Evolutionary conservation across 2,797 vertebrate genomes (phyloP).

Genomic region (Percopsis omiscomaycus): DNA sequence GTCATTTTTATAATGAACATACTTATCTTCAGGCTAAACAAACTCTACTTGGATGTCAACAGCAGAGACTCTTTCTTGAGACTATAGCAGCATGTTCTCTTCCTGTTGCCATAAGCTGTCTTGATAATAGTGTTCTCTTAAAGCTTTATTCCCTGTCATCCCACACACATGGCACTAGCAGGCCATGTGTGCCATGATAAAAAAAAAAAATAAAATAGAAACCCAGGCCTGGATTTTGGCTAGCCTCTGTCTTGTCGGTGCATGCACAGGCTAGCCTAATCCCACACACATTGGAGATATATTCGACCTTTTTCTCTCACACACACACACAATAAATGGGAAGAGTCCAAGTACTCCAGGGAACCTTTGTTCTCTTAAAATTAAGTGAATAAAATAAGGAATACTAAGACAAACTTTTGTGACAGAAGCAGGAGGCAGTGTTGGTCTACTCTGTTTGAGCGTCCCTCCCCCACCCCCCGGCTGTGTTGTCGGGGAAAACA

Average conservation of each 20-base stretch:
- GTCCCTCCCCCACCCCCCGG: too few relatives aligned
- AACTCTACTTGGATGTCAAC: neutral
- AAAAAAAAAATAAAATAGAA: slow-evolving; percentile 65
- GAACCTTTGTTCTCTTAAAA: neutral
- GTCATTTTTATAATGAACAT: too few relatives aligned
- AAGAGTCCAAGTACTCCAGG: neutral
- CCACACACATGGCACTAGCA: slow-evolving; percentile 50
- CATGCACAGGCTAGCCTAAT: slow-evolving; percentile 9
- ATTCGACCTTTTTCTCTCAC: slow-evolving; percentile 3
- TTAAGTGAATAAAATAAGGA: neutral
- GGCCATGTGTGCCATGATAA: slow-evolving; percentile 33
- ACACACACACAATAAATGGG: slow-evolving; percentile 4
- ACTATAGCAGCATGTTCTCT: slow-evolving; percentile 27
- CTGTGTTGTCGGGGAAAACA: too few relatives aligned
- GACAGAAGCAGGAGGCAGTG: neutral
- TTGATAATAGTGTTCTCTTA: slow-evolving; percentile 37
- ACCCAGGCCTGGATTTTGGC: slow-evolving; percentile 39
- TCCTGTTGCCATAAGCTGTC: slow-evolving; percentile 10
- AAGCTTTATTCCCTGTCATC: slow-evolving; percentile 38
- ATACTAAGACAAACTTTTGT: too few relatives aligned
- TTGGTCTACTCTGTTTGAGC: neutral
- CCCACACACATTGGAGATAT: slow-evolving; percentile 26
- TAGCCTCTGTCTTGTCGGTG: slow-evolving; percentile 42
- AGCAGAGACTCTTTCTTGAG: slow-evolving; percentile 34
- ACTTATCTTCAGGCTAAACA: too few relatives aligned